Percentiles rank a stretch among this genome's conserved stretches.
Evolutionary conservation across 2,113 vertebrate genomes (phyloP).

Genomic region (Odocoileus hemionus): DNA sequence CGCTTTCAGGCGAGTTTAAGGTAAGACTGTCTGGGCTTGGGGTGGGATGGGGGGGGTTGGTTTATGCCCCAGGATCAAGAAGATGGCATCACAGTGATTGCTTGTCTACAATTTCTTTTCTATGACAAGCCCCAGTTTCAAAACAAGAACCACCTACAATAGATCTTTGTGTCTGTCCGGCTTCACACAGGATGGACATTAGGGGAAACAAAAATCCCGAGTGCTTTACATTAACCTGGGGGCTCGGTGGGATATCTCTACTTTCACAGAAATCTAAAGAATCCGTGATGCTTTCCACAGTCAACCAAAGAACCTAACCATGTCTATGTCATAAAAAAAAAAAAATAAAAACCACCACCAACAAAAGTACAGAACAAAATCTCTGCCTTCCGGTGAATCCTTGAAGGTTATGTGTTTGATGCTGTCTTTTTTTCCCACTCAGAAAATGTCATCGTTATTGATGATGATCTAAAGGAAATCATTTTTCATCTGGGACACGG

Average conservation of each 20-base stretch:
- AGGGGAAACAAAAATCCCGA: neutral
- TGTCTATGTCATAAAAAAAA: too few relatives aligned
- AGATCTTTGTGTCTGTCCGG: rapidly evolving
- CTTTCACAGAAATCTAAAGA: neutral
- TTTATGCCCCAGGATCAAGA: neutral
- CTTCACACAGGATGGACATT: neutral
- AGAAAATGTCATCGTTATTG: slow-evolving; percentile 18
- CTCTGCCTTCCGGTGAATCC: neutral
- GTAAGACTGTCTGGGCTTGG: neutral
- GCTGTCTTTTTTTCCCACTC: neutral
- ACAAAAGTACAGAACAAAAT: rapidly evolving
- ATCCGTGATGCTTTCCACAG: neutral
- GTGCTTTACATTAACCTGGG: neutral
- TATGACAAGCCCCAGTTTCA: neutral
- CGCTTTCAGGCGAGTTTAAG: neutral
- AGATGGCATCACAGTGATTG: neutral
- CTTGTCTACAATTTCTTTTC: neutral
- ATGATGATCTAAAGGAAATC: neutral
- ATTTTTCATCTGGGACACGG: neutral
- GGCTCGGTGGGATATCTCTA: neutral
- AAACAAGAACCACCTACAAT: neutral
- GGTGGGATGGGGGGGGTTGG: neutral
- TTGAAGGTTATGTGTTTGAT: neutral
- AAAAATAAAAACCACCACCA: neutral
- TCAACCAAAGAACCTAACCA: neutral